Base-by-base conservation (phyloP, 2,797 vertebrate species). In the Glossophaga mutica region DNA sequence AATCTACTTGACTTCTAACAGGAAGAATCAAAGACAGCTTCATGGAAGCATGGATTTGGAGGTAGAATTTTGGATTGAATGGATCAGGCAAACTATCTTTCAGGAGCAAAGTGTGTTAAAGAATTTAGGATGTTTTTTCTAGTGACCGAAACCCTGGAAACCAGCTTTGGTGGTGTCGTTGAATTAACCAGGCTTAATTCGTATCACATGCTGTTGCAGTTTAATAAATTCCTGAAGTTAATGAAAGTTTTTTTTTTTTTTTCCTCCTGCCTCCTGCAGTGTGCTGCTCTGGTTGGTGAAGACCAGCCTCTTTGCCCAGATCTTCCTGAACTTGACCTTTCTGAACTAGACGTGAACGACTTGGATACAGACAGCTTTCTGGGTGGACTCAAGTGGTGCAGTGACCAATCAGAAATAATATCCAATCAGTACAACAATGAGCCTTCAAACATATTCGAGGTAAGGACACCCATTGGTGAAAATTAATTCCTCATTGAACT, bases 341-440 rank as follows among this genome's bases (percentile, higher is more conserved):
- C 99, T 52, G 99, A 99, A 99, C 99, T 99, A 97, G 99, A 99
- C 97, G 99, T 99, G 98, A 99, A 99, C 0, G 99, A 99, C 98
- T 99, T 99, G 98, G 99, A 99, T n/a, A 99, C 99, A 1, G 99
- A 99, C 98, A 99, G 99, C 98, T 99, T 99, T 98, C 98, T 99
- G 98, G 99, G 99, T 70, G 99, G 99, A 98, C 99, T 99, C 98
- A 99, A 99, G 98, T 99, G 99, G 99, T 99, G 99, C 99, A 99
- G 99, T 9, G 99, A 99, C 99, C 99, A 99, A 99, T 99, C 99
- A 83, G 99, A 99, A 99, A 99, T 99, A 95, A 99, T 99, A 99
- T 99, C 99, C 98, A 99, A 99, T 97, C 99, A 99, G 98, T 99
- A 99, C 98, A 99, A 99, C 98, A 99, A 99, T 97, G 99, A 99